Base-by-base conservation (phyloP, 2,797 vertebrate genomes). In the Muraenolepis orangiensis region DNA sequence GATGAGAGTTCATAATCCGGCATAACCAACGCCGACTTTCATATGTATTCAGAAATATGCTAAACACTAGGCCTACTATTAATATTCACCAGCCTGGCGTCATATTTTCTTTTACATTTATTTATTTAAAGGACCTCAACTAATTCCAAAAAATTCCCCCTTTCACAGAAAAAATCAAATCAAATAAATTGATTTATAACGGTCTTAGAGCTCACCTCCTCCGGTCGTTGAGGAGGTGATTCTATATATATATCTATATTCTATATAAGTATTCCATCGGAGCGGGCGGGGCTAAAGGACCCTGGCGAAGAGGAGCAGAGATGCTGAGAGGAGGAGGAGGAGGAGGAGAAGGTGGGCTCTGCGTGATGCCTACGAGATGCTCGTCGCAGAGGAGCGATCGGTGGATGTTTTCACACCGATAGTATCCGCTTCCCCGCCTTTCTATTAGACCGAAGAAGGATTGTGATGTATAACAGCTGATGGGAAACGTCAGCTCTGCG, bases 211-310 rank as follows among this genome's bases (percentile, higher is more conserved):
- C 13, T 46, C 13, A 61, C 20, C 61, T 66, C 6, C 61, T 66
- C 61, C 61, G 0, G 61, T 12, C 6, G 72, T 76, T 72, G 79
- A 76, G 72, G 67, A 13, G 46, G n/a, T n/a, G n/a, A n/a, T n/a
- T n/a, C n/a, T n/a, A n/a, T n/a, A n/a, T n/a, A n/a, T n/a, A n/a
- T n/a, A n/a, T n/a, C n/a, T n/a, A n/a, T n/a, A n/a, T n/a, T 11
- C 66, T 76, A 29, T 26, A 71, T 75, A 1, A 1, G 78, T 78
- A 75, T 84, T 79, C 85, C 79, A 31, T 11, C 79, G 66, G 66
- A 72, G 83, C 76, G 66, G 89, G 89, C 83, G 90, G 87, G 81
- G 89, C 85, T 76, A 80, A n/a, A 66, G 79, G 77, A 77, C 76
- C 81, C 64, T 76, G 51, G 84, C n/a, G n/a, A n/a, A 67, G 82